A percentile compares a stretch with the other conserved stretches of the same genome.
phyloP scores from a whole-genome alignment of 2,113 vertebrate genomes.

The Cichladusa arquata region DNA sequence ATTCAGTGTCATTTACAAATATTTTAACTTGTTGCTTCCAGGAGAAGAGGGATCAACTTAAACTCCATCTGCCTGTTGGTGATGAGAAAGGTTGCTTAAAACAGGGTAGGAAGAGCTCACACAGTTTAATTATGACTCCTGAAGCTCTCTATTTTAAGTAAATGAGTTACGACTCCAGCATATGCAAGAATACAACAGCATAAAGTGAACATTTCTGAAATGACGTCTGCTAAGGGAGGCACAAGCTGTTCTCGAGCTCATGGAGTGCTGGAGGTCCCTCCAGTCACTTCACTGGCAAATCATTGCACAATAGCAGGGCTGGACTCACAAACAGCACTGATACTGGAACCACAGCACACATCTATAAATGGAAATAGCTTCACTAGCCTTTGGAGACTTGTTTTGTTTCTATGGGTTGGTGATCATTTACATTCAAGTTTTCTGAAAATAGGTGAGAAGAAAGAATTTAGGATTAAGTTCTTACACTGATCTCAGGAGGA shows the following conservation, averaged over 20 bases:
- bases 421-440: not conserved
- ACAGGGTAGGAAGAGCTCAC: not conserved
- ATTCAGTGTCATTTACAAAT: not conserved
- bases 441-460: not conserved
- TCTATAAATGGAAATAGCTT: not conserved
- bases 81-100: constrained; percentile 1
- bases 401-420: not conserved
- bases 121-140: not conserved
- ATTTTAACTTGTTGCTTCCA: constrained; percentile 5
- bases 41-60: not conserved
- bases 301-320: not conserved
- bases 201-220: not conserved
- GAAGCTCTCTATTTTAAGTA: constrained; percentile 28
- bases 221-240: not conserved
- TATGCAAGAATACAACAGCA: not conserved
- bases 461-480: not conserved
- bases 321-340: not conserved
- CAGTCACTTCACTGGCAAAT: not conserved
- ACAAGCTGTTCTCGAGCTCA: not conserved
- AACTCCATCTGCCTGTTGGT: constrained; percentile 29
- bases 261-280: not conserved
- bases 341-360: not conserved
- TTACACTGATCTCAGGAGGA: not conserved
- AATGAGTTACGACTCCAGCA: not conserved
- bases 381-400: not conserved